Base-by-base conservation (phyloP, 2,113 vertebrate species). In the Physeter macrocephalus region DNA sequence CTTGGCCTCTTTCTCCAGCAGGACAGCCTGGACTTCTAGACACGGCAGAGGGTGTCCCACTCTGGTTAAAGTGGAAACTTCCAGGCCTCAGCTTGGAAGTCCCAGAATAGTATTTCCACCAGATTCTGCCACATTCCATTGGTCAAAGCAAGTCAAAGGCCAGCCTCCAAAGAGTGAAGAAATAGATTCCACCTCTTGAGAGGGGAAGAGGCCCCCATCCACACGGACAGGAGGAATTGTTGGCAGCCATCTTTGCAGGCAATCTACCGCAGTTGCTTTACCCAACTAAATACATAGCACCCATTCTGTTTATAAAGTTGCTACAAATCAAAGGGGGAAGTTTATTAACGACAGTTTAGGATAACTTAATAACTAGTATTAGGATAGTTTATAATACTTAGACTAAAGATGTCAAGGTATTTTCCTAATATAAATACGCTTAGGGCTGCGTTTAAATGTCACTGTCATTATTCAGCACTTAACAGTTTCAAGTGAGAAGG, bases 381-480 rank as follows among this genome's bases (percentile, higher is more conserved):
- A 54, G 49, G 9, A 39, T 52, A 77, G 43, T 59, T 46, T 23
- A 34, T n/a, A 14, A 17, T 23, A 74, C 54, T 77, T 88, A 57
- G 36, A 78, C 20, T 43, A 57, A 93, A 94, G 43, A 90, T 29
- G 8, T 67, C 69, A 90, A 67, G 15, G n/a, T 69, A 64, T 36
- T 88, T 90, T 90, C 64, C 57, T 77, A 14, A 59, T 72, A 57
- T n/a, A 87, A 81, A 69, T 66, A 27, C 29, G 18, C 67, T 67
- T 57, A 90, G 77, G 49, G 31, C 27, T 1, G 6, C 27, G 18
- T 77, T n/a, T 92, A 61, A 78, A 90, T 83, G 25, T 92, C 69
- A 80, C 46, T 85, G 21, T 46, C 62, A 62, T 66, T 97, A 93
- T 46, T 95, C 39, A 86, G 54, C 20, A 52, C 46, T 77, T 88